These are phyloP conservation scores for Kryptopterus vitreolus DNA, from an alignment of 2,797 vertebrate genomes.

Conservation along the genomic window DNA sequence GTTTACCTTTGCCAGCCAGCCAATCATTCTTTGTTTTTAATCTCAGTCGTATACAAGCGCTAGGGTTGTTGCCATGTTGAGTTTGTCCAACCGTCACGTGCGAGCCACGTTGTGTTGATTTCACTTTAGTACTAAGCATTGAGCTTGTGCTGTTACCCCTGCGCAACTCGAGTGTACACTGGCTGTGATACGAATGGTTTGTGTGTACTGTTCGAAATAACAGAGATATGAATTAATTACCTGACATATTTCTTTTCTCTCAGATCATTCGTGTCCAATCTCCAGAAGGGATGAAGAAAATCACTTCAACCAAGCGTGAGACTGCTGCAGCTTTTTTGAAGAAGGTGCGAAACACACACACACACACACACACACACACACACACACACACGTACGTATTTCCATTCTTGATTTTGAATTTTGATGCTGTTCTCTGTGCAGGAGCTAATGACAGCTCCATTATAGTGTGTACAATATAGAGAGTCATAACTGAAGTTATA, in stretches of 20 bases:
- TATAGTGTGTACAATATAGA: background rate
- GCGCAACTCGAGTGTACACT: background rate
- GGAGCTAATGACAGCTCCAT: background rate
- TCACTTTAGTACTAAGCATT: background rate
- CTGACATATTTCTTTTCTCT: background rate
- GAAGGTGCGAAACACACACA: conserved; percentile 76
- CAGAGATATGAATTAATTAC: background rate
- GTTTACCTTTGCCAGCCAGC: background rate
- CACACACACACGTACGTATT: background rate
- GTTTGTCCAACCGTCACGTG: background rate
- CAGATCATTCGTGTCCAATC: conserved; percentile 95
- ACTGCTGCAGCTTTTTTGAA: conserved; percentile 89
- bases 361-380: background rate
- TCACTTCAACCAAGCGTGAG: conserved; percentile 87
- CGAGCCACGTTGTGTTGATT: background rate
- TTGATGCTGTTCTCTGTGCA: background rate
- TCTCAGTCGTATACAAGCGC: too few species aligned
- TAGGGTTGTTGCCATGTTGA: background rate
- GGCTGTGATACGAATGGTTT: background rate
- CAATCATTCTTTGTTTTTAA: background rate
- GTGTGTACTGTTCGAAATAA: background rate
- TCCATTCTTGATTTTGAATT: background rate
- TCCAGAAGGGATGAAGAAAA: conserved; percentile 93
- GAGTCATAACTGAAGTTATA: background rate
- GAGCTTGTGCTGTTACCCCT: background rate